These are phyloP conservation scores for Accipiter cooperii DNA, from an alignment of 2,113 vertebrate species.

Conservation along the genomic window DNA sequence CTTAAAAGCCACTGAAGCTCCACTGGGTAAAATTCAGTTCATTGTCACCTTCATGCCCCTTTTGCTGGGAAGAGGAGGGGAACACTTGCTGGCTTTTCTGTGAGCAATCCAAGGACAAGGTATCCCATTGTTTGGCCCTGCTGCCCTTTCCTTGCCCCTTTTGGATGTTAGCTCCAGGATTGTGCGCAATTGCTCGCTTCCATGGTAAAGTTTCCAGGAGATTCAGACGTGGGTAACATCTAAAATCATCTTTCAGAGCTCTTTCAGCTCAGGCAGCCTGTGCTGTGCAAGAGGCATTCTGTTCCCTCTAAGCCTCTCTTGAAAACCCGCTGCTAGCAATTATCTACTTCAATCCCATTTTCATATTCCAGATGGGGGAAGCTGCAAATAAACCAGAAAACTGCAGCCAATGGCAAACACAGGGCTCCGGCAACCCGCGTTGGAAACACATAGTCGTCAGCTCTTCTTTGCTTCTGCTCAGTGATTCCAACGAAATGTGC, in stretches of 20 bases:
- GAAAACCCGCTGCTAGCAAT: constrained; percentile 48
- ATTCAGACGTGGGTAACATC: constrained; percentile 61
- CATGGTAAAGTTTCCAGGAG: constrained; percentile 59
- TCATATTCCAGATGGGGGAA: constrained; percentile 66
- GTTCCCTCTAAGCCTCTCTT: constrained; percentile 43
- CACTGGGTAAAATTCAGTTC: constrained; percentile 66
- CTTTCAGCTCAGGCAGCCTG: not conserved
- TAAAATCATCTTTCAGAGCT: constrained; percentile 50
- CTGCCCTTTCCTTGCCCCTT: constrained; percentile 36
- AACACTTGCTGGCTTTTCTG: constrained; percentile 3
- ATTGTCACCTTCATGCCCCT: constrained; percentile 25
- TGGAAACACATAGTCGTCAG: constrained; percentile 36
- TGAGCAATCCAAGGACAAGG: constrained; percentile 31
- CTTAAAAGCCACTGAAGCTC: constrained; percentile 27
- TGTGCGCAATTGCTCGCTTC: not conserved
- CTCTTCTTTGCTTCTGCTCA: constrained; percentile 57
- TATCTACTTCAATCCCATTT: constrained; percentile 59
- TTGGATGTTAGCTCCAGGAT: not conserved
- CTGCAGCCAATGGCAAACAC: constrained; percentile 59
- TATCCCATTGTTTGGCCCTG: constrained; percentile 42
- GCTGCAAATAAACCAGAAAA: constrained; percentile 53
- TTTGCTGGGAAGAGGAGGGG: not conserved
- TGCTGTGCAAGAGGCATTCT: constrained; percentile 40
- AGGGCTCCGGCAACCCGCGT: not conserved
- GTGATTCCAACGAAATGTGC: not conserved